phyloP scores from a whole-genome alignment of 2,113 vertebrate genomes.

The Petrocephalus zakoni region DNA sequence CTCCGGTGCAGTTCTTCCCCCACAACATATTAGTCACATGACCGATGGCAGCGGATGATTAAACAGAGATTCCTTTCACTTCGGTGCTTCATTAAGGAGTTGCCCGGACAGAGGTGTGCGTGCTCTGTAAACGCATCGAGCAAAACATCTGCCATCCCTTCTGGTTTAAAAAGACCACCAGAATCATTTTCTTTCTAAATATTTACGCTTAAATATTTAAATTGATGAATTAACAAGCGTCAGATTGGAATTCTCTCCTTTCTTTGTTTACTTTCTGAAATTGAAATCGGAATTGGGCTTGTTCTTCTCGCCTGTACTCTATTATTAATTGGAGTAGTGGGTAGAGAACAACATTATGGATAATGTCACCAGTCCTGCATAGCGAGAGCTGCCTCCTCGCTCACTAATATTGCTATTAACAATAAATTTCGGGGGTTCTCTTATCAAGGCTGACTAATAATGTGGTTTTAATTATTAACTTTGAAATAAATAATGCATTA shows the following conservation, averaged over 20 bases:
- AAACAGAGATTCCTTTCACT: background rate
- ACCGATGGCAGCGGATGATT: background rate
- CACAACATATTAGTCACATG: background rate
- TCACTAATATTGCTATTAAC: background rate
- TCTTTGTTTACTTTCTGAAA: background rate
- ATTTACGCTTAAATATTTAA: background rate
- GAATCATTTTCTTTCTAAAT: background rate
- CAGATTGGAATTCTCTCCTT: background rate
- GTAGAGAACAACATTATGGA: background rate
- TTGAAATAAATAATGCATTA: conserved; percentile 18
- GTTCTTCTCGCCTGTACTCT: background rate
- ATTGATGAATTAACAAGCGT: background rate
- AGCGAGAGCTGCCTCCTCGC: background rate
- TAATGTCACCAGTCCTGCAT: background rate
- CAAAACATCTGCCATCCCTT: background rate
- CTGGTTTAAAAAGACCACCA: background rate
- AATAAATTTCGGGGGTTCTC: conserved; percentile 5
- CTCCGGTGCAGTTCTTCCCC: background rate
- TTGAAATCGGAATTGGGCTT: background rate
- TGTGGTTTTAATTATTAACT: conserved; percentile 20
- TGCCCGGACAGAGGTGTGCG: background rate
- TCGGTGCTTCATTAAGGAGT: background rate
- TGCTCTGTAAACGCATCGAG: background rate
- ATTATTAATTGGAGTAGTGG: background rate
- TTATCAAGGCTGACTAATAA: conserved; percentile 14